phyloP scores from a whole-genome alignment of 2,113 vertebrate genomes.

The Nestor notabilis region DNA sequence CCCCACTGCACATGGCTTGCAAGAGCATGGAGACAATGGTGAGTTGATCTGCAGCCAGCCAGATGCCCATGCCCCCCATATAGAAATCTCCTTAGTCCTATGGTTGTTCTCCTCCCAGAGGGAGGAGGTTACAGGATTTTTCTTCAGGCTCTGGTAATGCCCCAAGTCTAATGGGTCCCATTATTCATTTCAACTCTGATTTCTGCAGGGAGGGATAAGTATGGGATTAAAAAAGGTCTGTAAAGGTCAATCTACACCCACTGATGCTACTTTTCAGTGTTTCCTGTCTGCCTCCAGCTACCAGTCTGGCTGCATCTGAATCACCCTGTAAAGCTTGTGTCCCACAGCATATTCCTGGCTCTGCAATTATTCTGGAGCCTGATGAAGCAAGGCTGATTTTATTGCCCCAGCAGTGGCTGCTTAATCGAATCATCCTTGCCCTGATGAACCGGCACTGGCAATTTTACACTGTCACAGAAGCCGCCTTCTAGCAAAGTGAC shows the following conservation, averaged over 20 bases:
- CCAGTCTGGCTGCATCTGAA: not conserved
- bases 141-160: not conserved
- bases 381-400: conserved; percentile 19
- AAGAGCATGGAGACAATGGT: not conserved
- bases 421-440: not conserved
- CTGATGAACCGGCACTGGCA: not conserved
- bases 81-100: not conserved
- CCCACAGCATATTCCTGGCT: not conserved
- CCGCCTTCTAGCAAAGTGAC: not conserved
- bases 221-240: not conserved
- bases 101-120: not conserved
- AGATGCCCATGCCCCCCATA: not conserved
- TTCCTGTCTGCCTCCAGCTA: not conserved
- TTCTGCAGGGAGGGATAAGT: not conserved
- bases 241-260: not conserved
- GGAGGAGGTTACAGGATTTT: not conserved
- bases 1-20: not conserved
- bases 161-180: not conserved
- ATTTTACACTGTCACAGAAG: not conserved
- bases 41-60: not conserved
- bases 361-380: not conserved
- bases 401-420: conserved; percentile 8
- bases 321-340: conserved; percentile 1
- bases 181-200: not conserved
- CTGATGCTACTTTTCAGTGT: not conserved